Evolutionary conservation across 2,797 vertebrate genomes (phyloP), one percentile per base, ranked within the genome.

Genomic region (Poecilia gillii): DNA sequence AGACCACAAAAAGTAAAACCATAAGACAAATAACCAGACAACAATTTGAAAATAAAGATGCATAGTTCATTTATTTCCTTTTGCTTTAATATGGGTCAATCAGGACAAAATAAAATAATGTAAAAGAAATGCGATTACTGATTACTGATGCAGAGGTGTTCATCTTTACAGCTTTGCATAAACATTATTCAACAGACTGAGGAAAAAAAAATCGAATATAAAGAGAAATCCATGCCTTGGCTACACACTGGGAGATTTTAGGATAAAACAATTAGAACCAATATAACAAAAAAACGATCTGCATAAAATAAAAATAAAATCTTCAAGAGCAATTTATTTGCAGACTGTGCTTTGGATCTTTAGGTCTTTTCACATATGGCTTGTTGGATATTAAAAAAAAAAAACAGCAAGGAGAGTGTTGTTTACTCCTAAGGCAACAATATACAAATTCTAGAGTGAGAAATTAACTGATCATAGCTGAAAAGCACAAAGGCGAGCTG

Each of bases 401-500:
- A 90, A 91, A 93, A 92, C 77, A 90, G 78, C 79, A 85, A 91
- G 89, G 83, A 86, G 78, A 90, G 88, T 92, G 83, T 91, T 93
- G 88, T 95, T 95, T 93, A 93, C 92, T 96, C 93, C 92, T 94
- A 94, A 95, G 93, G 94, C 94, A 96, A 95, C 91, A 91, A 93
- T 92, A 91, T 92, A 93, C 82, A 92, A 90, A 93, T 90, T 92
- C 86, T 70, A 81, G 71, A 83, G 78, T 68, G 86, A 88, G 86
- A 90, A 92, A 90, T 83, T 74, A 92, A 89, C 84, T 83, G 88
- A 93, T 89, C 79, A 85, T 81, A 76, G 85, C 88, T 91, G 89
- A 94, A 92, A 88, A 91, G 88, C 88, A 91, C 87, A 91, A 89
- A 92, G 84, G 91, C 88, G 90, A 93, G 91, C 82, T 90, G 88